Conservation (phyloP, 2,888 invertebrate genomes). For the Pycnomerus fuliginosus region DNA sequence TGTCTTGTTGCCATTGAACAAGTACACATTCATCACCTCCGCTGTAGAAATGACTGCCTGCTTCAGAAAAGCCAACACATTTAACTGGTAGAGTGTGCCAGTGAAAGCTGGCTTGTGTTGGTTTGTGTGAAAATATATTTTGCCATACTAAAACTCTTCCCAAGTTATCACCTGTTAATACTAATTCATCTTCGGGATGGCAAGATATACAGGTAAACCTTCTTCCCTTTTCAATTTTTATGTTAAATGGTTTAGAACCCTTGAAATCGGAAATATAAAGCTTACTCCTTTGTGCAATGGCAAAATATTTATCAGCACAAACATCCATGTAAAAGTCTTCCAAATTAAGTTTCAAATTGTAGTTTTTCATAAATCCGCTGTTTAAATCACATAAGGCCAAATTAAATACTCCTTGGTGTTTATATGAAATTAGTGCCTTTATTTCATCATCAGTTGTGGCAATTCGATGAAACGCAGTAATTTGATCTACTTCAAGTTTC, state of each 20-base stretch:
- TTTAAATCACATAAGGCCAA: conserved; percentile 31
- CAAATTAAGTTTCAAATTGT: conserved; percentile 20
- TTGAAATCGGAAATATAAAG: conserved; percentile 32
- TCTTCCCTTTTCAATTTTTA: conserved; percentile 26
- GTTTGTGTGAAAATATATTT: conserved; percentile 45
- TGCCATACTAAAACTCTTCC: conserved; percentile 69
- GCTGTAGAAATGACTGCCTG: conserved; percentile 69
- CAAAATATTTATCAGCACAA: conserved; percentile 34
- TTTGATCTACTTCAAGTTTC: conserved; percentile 28
- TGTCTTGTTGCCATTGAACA: conserved; percentile 69
- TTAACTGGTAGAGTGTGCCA: conserved; percentile 76
- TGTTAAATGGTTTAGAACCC: conserved; percentile 29
- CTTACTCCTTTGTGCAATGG: conserved; percentile 29
- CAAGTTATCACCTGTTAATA: conserved; percentile 67
- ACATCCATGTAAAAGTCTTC: conserved; percentile 31
- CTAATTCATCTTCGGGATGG: conserved; percentile 64
- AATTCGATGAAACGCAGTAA: conserved; percentile 33
- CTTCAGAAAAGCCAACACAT: conserved; percentile 64
- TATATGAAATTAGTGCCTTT: conserved; percentile 34
- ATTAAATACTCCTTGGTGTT: conserved; percentile 13
- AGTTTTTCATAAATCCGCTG: conserved; percentile 19
- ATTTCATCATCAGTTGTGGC: conserved; percentile 26
- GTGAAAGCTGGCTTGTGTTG: conserved; percentile 60
- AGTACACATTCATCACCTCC: conserved; percentile 78
- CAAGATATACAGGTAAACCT: conserved; percentile 64